phyloP scores from a whole-genome alignment of 2,113 vertebrate genomes.

The Carassius gibelio region DNA sequence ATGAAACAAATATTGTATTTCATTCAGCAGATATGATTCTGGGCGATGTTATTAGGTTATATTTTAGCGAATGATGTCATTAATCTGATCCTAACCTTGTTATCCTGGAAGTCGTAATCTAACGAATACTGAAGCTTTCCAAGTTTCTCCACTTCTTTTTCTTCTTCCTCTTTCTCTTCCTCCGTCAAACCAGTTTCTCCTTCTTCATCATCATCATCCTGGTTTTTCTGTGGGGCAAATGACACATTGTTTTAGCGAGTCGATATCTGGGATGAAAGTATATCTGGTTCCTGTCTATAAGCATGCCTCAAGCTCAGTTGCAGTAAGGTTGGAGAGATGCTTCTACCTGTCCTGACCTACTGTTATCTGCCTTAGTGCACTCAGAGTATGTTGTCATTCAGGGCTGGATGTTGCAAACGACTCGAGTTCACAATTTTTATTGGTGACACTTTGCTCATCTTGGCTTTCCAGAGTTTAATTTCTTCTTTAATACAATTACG shows the following conservation, averaged over 20 bases:
- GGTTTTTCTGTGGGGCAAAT: conserved; percentile 72
- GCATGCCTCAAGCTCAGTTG: conserved; percentile 76
- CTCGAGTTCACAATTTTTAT: conserved; percentile 53
- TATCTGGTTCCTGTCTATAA: conserved; percentile 60
- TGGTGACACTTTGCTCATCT: conserved; percentile 53
- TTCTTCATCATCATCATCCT: conserved; percentile 91
- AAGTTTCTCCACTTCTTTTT: conserved; percentile 93
- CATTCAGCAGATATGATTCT: neutral
- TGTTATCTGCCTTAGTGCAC: conserved; percentile 54
- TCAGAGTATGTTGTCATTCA: conserved; percentile 56
- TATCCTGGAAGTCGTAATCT: conserved; percentile 96
- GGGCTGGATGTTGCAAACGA: conserved; percentile 49
- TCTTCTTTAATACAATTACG: neutral
- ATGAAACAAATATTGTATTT: neutral
- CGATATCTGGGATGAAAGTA: neutral
- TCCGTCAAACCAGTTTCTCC: conserved; percentile 91
- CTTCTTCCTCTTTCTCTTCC: conserved; percentile 93
- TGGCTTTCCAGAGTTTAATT: neutral
- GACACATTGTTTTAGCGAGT: neutral
- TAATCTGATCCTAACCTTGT: conserved; percentile 80
- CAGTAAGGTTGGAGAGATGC: conserved; percentile 46
- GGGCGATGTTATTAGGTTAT: neutral
- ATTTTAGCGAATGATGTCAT: neutral
- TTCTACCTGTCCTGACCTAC: conserved; percentile 43
- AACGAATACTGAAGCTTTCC: conserved; percentile 96